These are phyloP conservation scores for Tokudaia muenninki DNA, from an alignment of 2,797 vertebrate genomes.

Conservation along the genomic window DNA sequence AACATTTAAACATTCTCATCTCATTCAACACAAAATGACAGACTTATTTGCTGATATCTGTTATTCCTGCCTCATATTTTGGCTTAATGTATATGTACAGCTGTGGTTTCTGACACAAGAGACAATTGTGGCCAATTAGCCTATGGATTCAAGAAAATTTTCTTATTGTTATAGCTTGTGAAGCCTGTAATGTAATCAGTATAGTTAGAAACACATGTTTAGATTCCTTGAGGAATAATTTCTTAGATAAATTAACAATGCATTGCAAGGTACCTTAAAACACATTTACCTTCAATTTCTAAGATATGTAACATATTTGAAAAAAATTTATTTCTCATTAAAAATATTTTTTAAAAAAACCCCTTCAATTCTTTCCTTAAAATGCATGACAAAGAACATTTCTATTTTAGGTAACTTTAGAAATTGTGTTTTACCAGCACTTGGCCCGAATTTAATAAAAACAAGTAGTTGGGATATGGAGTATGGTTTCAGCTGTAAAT, in stretches of 20 bases:
- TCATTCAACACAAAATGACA: slow-evolving; percentile 67
- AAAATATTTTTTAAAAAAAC: background rate
- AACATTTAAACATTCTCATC: background rate
- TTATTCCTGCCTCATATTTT: slow-evolving; percentile 75
- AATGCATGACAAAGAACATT: background rate
- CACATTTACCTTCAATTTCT: background rate
- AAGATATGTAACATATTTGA: slow-evolving; percentile 22
- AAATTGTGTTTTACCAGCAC: background rate
- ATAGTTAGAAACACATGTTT: slow-evolving; percentile 80
- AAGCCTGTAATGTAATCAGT: slow-evolving; percentile 68
- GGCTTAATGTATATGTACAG: slow-evolving; percentile 65
- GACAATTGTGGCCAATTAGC: slow-evolving; percentile 67
- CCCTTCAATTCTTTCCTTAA: background rate
- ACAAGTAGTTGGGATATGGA: background rate
- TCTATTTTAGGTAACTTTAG: slow-evolving; percentile 32
- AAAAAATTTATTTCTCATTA: slow-evolving; percentile 48
- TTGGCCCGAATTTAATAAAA: slow-evolving; percentile 49
- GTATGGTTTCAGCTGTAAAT: slow-evolving; percentile 19
- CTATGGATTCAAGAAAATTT: slow-evolving; percentile 46
- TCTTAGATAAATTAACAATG: slow-evolving; percentile 63
- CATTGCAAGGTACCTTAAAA: slow-evolving; percentile 29
- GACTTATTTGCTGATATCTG: slow-evolving; percentile 80
- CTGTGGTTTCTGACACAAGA: slow-evolving; percentile 70
- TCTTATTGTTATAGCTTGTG: slow-evolving; percentile 58
- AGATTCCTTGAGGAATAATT: slow-evolving; percentile 53